Percentiles rank a stretch among this genome's conserved stretches.
Evolutionary conservation across 92 coral and sea anemone species (phyloP).

Genomic region (Metridium senile): DNA sequence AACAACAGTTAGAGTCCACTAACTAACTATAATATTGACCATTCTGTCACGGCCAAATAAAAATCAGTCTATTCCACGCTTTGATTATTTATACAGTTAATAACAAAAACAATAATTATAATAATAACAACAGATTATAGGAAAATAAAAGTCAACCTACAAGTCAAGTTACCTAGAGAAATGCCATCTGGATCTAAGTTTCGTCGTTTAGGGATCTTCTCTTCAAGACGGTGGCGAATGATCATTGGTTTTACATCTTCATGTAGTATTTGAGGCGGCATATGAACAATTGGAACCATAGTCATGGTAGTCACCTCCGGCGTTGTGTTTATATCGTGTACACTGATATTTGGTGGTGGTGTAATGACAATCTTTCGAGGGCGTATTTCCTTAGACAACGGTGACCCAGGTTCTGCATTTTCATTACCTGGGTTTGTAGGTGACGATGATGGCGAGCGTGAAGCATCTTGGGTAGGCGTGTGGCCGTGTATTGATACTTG

Average conservation of each 20-base stretch:
- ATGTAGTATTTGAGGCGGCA: slow-evolving; percentile 41
- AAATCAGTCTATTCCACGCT: too few species aligned
- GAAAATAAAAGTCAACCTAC: neutral
- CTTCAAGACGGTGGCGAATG: slow-evolving; percentile 62
- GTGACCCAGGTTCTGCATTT: slow-evolving; percentile 28
- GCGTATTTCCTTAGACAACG: slow-evolving; percentile 42
- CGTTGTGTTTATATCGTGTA: slow-evolving; percentile 65
- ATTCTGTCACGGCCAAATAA: too few species aligned
- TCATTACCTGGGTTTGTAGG: slow-evolving; percentile 37
- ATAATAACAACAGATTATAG: neutral
- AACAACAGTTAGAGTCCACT: too few species aligned
- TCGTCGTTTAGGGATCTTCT: slow-evolving; percentile 71
- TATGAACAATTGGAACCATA: slow-evolving; percentile 32
- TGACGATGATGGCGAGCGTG: slow-evolving; percentile 44
- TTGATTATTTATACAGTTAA: too few species aligned
- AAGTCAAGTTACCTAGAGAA: slow-evolving; percentile 56
- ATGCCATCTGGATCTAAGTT: slow-evolving; percentile 85
- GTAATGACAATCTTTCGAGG: slow-evolving; percentile 53
- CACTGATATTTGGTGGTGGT: slow-evolving; percentile 79
- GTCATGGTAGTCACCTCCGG: slow-evolving; percentile 53
- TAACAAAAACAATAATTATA: too few species aligned
- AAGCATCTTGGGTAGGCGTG: slow-evolving; percentile 51
- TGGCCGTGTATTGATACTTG: slow-evolving; percentile 15
- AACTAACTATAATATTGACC: too few species aligned
- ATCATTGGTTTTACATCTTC: slow-evolving; percentile 53